Evolutionary conservation across 1,140 invertebrate species (phyloP), one percentile per base, ranked within the genome.

Genomic region (Diorhabda elongata): DNA sequence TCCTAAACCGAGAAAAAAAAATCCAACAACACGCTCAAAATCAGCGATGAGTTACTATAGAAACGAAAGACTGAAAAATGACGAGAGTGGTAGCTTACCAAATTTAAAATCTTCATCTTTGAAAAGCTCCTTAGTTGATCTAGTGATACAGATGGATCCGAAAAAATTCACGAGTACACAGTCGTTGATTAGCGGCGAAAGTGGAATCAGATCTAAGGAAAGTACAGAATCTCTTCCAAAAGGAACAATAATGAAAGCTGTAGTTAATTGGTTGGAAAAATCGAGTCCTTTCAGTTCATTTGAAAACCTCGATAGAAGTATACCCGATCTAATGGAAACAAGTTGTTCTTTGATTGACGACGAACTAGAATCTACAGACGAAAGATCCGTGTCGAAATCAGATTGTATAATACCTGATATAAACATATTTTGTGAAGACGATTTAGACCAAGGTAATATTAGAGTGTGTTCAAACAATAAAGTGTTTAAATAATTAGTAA

Each of bases 21-120:
- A 52, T 8, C 6, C 47, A n/a, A 52, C 47, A 3, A 52, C 6
- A 52, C 69, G 78, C 42, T 74, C 80, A 11, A 74, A 75, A 69
- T 80, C 79, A 3, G 77, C 76, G 58, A 71, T 79, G 73, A 75
- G 75, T 44, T 79, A 75, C 62, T 74, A 76, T 44, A 61, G 69
- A 68, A 69, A 63, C 58, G 71, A 69, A 8, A 41, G 9, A 66
- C 47, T 66, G 26, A 42, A 57, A 9, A 71, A 71, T 9, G 72
- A 77, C 45, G 76, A 79, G 43, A 64, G 73, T 42, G 77, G 78
- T 44, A 80, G 78, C 67, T 73, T 81, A 44, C 79, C 79, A 7
- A 76, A 81, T 68, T 69, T 81, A 26, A 72, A 78, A 70, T 61
- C 58, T 26, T 69, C 70, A 5, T 69, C 66, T 2, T 56, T 57